Conservation (phyloP, 2,113 vertebrate species). For the Tragelaphus strepsiceros region DNA sequence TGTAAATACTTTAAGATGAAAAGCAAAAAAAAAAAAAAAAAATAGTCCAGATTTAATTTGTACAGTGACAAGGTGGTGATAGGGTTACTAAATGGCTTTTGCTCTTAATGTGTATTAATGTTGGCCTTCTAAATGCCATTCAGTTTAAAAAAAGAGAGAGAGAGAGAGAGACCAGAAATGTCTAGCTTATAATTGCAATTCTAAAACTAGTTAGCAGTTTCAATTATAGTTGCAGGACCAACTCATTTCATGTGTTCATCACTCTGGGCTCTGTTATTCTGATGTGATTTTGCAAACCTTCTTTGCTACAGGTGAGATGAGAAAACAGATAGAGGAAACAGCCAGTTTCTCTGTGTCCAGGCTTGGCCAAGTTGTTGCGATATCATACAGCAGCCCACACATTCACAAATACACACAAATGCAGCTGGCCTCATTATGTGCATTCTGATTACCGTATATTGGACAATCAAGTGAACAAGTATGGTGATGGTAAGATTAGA, state of each 20-base stretch:
- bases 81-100: not conserved
- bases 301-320: not conserved
- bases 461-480: not conserved
- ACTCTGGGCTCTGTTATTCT: slow-evolving; percentile 47
- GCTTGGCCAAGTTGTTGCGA: not conserved
- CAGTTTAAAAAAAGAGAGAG: not conserved
- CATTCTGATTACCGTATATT: not conserved
- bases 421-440: not conserved
- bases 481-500: not conserved
- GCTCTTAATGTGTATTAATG: not conserved
- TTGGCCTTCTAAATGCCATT: slow-evolving; percentile 46
- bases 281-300: slow-evolving; percentile 40
- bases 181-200: slow-evolving; percentile 58
- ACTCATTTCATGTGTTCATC: slow-evolving; percentile 59
- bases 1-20: slow-evolving; percentile 34
- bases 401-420: not conserved
- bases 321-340: not conserved
- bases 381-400: not conserved
- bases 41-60: not conserved
- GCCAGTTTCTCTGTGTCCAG: not conserved
- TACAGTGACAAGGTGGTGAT: not conserved
- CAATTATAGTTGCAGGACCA: slow-evolving; percentile 45
- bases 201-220: slow-evolving; percentile 48
- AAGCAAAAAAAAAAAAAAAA: not conserved
- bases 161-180: slow-evolving; percentile 40